Conservation (phyloP, 2,797 vertebrate species). For the Ctenopoma multispine region DNA sequence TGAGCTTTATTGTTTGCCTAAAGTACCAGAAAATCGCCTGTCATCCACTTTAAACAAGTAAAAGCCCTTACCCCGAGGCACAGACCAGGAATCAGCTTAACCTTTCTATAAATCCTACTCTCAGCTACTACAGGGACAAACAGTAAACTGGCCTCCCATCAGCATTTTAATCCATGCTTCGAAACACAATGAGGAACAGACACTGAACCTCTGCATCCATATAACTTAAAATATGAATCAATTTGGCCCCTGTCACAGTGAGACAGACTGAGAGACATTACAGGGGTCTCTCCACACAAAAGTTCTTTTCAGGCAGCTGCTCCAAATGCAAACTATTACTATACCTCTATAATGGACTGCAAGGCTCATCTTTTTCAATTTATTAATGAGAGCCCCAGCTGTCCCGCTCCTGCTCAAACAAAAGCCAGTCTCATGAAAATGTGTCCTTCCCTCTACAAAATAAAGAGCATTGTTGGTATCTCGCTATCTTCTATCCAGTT, state of each 20-base stretch:
- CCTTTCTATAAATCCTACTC: slow-evolving; percentile 60
- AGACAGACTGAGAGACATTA: slow-evolving; percentile 21
- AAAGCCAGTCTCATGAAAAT: slow-evolving; percentile 21
- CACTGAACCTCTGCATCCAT: slow-evolving; percentile 36
- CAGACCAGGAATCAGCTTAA: slow-evolving; percentile 56
- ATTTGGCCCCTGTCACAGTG: slow-evolving; percentile 25
- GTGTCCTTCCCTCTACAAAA: slow-evolving; percentile 9
- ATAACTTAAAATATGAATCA: slow-evolving; percentile 27
- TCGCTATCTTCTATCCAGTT: too few species aligned
- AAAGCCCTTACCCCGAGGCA: slow-evolving; percentile 53
- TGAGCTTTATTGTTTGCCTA: slow-evolving; percentile 60
- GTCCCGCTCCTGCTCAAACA: slow-evolving; percentile 8
- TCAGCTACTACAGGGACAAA: slow-evolving; percentile 44
- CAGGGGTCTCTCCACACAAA: slow-evolving; percentile 42
- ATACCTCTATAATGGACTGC: slow-evolving; percentile 33
- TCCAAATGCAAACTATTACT: slow-evolving; percentile 66
- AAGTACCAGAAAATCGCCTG: slow-evolving; percentile 61
- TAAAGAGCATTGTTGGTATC: slow-evolving; percentile 17
- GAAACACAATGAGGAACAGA: slow-evolving; percentile 40
- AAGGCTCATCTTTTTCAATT: slow-evolving; percentile 56
- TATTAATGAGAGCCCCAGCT: slow-evolving; percentile 12
- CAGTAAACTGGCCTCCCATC: slow-evolving; percentile 28
- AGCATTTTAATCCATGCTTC: slow-evolving; percentile 35
- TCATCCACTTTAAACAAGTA: slow-evolving; percentile 61
- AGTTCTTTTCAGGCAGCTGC: slow-evolving; percentile 41